Conservation (phyloP, 2,888 invertebrate species). For the Criorhina ranunculi region DNA sequence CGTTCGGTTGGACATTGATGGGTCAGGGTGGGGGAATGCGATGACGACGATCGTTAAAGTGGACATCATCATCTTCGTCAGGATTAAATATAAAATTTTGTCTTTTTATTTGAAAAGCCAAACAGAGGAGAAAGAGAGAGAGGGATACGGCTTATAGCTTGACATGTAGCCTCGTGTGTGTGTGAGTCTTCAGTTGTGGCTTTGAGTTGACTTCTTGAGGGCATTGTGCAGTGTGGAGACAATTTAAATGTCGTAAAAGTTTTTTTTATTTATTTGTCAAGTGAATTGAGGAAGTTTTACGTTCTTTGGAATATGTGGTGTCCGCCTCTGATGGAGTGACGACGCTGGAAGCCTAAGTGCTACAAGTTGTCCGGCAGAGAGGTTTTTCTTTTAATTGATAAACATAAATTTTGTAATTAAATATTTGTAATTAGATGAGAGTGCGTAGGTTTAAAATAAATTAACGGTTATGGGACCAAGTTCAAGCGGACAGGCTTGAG, state of each 20-base stretch:
- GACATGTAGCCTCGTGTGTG: slow-evolving; percentile 1
- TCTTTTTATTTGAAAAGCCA: slow-evolving; percentile 32
- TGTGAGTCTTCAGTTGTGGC: neutral
- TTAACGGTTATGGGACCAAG: neutral
- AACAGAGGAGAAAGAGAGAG: neutral
- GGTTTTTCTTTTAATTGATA: slow-evolving; percentile 8
- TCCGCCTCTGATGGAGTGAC: slow-evolving; percentile 25
- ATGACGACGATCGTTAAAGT: slow-evolving; percentile 64
- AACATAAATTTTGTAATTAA: slow-evolving; percentile 26
- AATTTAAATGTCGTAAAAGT: slow-evolving; percentile 74
- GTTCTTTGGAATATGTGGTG: slow-evolving; percentile 8
- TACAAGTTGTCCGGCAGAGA: neutral
- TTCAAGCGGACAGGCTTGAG: too few species aligned
- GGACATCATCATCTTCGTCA: slow-evolving; percentile 75
- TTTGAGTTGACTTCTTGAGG: slow-evolving; percentile 1
- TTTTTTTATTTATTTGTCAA: slow-evolving; percentile 71
- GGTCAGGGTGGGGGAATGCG: slow-evolving; percentile 45
- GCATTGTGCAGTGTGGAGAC: slow-evolving; percentile 60
- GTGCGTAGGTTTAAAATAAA: slow-evolving; percentile 3
- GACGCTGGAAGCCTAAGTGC: slow-evolving; percentile 32
- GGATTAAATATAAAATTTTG: slow-evolving; percentile 68
- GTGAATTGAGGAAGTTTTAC: slow-evolving; percentile 76
- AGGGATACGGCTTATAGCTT: neutral
- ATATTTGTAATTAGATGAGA: slow-evolving; percentile 14
- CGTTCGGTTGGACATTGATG: slow-evolving; percentile 34